A percentile compares a stretch with the other conserved stretches of the same genome.
Evolutionary conservation across 1,140 invertebrate genomes (phyloP).

Genomic region (Drosophila ohnishii): DNA sequence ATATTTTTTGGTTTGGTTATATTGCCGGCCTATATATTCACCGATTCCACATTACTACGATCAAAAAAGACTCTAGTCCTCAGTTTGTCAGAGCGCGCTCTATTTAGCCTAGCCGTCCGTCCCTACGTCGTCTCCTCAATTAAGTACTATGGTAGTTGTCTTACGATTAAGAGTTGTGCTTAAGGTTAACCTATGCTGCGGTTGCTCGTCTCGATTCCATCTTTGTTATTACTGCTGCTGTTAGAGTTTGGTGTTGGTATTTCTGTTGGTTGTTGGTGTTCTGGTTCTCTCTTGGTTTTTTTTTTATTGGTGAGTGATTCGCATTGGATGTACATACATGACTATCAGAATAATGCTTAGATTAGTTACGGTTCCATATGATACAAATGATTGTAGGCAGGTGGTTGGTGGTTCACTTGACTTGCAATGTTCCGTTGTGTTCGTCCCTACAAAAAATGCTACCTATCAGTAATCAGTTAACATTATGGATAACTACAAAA

Average conservation of each 20-base stretch:
- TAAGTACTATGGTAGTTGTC: slow-evolving; percentile 48
- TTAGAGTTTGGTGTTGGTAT: slow-evolving; percentile 22
- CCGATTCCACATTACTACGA: slow-evolving; percentile 12
- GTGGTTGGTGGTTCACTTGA: slow-evolving; percentile 80
- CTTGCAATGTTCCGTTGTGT: slow-evolving; percentile 57
- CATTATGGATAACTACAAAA: slow-evolving; percentile 30
- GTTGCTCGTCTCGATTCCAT: slow-evolving; percentile 11
- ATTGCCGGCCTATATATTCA: not conserved
- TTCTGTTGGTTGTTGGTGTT: slow-evolving; percentile 21
- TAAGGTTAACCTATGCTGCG: slow-evolving; percentile 29
- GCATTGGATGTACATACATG: slow-evolving; percentile 33
- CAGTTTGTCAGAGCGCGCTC: slow-evolving; percentile 6
- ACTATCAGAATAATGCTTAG: slow-evolving; percentile 45
- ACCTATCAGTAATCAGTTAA: slow-evolving; percentile 54
- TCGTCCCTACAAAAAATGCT: slow-evolving; percentile 44
- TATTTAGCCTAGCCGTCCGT: slow-evolving; percentile 1
- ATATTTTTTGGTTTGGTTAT: slow-evolving; percentile 36
- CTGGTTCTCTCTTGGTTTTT: slow-evolving; percentile 29
- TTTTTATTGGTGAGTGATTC: slow-evolving; percentile 48
- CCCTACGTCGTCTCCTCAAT: slow-evolving; percentile 2
- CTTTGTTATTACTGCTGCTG: not conserved
- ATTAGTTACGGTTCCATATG: slow-evolving; percentile 52
- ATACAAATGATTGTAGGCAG: slow-evolving; percentile 81
- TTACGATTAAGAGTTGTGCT: slow-evolving; percentile 63
- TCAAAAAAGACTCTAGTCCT: slow-evolving; percentile 9